These are phyloP conservation scores for Eurosta solidaginis DNA, from an alignment of 1,140 invertebrate species.

Conservation along the genomic window DNA sequence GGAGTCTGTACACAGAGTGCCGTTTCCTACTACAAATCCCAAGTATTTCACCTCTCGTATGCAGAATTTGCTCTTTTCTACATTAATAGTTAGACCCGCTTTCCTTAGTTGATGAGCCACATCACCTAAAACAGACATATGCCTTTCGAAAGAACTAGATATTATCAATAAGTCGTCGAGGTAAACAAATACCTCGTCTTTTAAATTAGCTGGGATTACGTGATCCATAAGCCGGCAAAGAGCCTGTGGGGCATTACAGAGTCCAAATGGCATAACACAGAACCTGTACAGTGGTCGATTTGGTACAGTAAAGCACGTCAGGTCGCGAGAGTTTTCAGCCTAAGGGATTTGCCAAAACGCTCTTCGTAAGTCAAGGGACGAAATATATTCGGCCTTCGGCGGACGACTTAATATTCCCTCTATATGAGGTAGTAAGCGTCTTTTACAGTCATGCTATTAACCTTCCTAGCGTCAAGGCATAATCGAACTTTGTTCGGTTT, in stretches of 20 bases:
- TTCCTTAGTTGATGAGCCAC: too few relatives aligned
- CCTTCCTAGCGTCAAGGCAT: too few relatives aligned
- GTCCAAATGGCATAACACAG: neutral
- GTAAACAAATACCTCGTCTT: neutral
- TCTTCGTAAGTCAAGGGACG: neutral
- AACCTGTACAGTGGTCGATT: neutral
- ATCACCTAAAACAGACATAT: too few relatives aligned
- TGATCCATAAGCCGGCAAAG: too few relatives aligned
- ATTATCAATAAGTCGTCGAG: neutral
- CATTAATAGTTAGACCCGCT: too few relatives aligned
- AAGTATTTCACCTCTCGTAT: too few relatives aligned
- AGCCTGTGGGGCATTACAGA: too few relatives aligned
- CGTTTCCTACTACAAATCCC: too few relatives aligned
- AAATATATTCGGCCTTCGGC: neutral
- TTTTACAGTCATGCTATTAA: too few relatives aligned
- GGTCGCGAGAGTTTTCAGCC: neutral
- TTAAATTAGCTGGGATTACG: too few relatives aligned
- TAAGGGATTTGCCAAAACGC: conserved; percentile 4
- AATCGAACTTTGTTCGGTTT: too few relatives aligned
- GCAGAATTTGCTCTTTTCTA: too few relatives aligned
- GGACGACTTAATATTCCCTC: neutral
- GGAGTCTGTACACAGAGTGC: neutral
- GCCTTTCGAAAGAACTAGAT: neutral
- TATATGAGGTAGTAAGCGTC: neutral
- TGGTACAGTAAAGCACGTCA: neutral